Evolutionary conservation across 1,140 invertebrate genomes (phyloP), one percentile per base, ranked within the genome.

Genomic region (Dendroctonus ponderosae): DNA sequence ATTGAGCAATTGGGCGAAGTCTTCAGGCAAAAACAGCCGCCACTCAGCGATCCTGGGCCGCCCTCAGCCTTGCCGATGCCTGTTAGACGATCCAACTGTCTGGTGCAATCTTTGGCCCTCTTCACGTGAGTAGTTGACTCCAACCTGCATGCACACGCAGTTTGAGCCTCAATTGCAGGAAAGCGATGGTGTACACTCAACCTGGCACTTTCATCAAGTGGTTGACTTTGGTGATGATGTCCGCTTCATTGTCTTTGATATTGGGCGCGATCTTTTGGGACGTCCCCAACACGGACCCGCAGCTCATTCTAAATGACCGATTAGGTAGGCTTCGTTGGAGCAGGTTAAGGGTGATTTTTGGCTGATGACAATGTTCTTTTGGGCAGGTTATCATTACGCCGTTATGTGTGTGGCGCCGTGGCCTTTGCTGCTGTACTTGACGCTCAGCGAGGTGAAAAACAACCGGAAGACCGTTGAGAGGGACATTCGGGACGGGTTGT

Each of bases 231-330:
- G 82, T 95, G 0, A 82, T 94, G 3, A 81, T 92, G 1, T 88
- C 92, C 0, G 90, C 88, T 0, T 82, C 89, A 60, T 82, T 96
- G 68, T 95, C 93, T 0, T 82, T 96, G 5, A 82, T 91, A 52
- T 86, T 91, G n/a, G 94, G 94, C 41, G 88, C 88, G 66, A 87
- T 96, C 57, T 97, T 92, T 78, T 95, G 92, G 92, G 91, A 95
- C 72, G 84, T 95, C 0, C 89, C 91, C 5, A 78, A 84, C n/a
- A 84, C 89, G 8, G 88, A 90, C 78, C 83, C 84, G 0, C 86
- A 91, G 79, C 74, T 92, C 49, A 82, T 83, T 39, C 82, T 90
- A 61, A 87, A 89, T 73, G 90, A 92, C 76, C 84, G 93, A 56
- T 78, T 93, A 61, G 65, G 63, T 66, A 41, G 44, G 44, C 26